Evolutionary conservation across 2,797 vertebrate genomes (phyloP).

Genomic region (Spinus pinus): DNA sequence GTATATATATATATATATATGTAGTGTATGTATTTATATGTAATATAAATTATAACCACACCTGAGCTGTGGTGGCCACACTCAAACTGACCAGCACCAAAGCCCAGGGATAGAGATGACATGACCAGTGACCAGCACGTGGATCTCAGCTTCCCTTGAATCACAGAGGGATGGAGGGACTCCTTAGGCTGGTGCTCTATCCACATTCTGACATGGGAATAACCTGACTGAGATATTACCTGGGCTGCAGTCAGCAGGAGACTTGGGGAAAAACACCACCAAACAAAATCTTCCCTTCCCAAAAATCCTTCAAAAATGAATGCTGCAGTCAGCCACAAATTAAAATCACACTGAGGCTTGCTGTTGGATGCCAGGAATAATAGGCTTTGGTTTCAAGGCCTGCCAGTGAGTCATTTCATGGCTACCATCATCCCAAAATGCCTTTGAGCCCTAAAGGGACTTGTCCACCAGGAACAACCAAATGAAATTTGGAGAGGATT

Average conservation of each 20-base stretch:
- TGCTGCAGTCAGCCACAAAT: neutral
- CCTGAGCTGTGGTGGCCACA: neutral
- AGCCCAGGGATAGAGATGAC: neutral
- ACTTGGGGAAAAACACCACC: neutral
- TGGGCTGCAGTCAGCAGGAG: neutral
- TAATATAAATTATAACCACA: neutral
- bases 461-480: neutral
- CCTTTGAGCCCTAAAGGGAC: neutral
- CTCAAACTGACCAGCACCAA: neutral
- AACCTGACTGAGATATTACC: neutral
- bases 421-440: neutral
- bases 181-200: neutral
- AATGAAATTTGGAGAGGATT: neutral
- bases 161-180: rapidly evolving
- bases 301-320: neutral
- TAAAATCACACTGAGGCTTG: neutral
- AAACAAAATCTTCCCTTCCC: neutral
- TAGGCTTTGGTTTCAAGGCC: neutral
- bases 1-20: neutral
- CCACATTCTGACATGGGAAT: neutral
- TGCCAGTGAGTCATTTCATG: neutral
- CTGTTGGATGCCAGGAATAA: neutral
- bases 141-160: neutral
- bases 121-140: rapidly evolving
- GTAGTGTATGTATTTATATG: neutral